Evolutionary conservation across 2,888 invertebrate species (phyloP).

Genomic region (Brenthis hecate): DNA sequence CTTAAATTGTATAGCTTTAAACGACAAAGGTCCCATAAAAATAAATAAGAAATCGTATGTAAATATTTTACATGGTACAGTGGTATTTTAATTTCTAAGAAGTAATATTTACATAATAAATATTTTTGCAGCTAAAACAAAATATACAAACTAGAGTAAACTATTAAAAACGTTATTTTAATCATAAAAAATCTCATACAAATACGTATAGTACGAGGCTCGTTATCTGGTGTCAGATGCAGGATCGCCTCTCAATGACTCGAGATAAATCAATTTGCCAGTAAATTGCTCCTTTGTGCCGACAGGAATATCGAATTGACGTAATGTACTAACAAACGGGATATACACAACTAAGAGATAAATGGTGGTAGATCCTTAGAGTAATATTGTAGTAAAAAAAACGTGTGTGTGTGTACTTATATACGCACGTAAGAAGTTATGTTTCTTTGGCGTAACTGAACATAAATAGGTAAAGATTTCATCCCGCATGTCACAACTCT

Average conservation of each 20-base stretch:
- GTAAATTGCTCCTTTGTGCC: conserved; percentile 34
- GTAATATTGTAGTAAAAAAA: too few relatives aligned
- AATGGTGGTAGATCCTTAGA: neutral
- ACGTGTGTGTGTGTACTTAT: too few relatives aligned
- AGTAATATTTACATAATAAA: neutral
- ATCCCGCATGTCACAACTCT: too few relatives aligned
- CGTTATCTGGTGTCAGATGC: conserved; percentile 18
- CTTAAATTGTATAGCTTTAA: too few relatives aligned
- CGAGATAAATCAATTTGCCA: conserved; percentile 35
- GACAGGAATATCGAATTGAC: conserved; percentile 30
- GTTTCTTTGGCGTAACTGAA: too few relatives aligned
- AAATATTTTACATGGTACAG: too few relatives aligned
- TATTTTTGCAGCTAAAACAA: too few relatives aligned
- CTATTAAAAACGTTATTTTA: neutral
- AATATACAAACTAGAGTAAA: too few relatives aligned
- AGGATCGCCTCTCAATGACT: conserved; percentile 26
- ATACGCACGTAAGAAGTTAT: too few relatives aligned
- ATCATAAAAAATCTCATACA: neutral
- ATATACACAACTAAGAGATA: conserved; percentile 10
- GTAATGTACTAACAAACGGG: conserved; percentile 12
- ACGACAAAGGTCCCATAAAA: too few relatives aligned
- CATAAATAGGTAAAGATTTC: too few relatives aligned
- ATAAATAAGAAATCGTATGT: too few relatives aligned
- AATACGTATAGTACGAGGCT: conserved; percentile 1
- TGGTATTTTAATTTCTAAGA: neutral